These are phyloP conservation scores for Cheilosia vulpina DNA, from an alignment of 2,888 invertebrate genomes.

Conservation along the genomic window DNA sequence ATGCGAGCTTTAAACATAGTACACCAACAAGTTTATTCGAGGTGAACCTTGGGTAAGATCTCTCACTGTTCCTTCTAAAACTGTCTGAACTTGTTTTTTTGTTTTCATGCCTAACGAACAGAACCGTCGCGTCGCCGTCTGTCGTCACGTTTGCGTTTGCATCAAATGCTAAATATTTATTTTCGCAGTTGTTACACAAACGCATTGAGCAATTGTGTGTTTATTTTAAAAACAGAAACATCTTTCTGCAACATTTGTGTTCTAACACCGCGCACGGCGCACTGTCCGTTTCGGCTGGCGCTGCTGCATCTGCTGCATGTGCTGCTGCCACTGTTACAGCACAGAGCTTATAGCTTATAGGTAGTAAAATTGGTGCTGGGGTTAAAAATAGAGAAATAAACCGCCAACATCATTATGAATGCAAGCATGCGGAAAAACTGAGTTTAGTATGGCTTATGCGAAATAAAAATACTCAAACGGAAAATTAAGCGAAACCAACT, in stretches of 20 bases:
- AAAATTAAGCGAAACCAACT: constrained; percentile 34
- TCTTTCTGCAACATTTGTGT: constrained; percentile 70
- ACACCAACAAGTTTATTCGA: no score
- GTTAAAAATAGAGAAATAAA: constrained; percentile 64
- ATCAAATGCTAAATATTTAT: constrained; percentile 70
- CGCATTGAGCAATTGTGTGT: constrained; percentile 49
- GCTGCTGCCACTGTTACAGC: neutral
- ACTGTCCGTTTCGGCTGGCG: neutral
- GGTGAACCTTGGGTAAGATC: no score
- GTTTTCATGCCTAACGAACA: constrained; percentile 5
- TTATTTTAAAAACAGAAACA: constrained; percentile 68
- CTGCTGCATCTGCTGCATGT: no score
- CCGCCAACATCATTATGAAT: constrained; percentile 55
- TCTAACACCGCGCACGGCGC: constrained; percentile 59
- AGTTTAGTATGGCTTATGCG: constrained; percentile 57
- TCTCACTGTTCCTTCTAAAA: constrained; percentile 17
- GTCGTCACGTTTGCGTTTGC: constrained; percentile 54
- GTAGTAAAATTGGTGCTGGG: constrained; percentile 63
- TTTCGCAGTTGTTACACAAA: constrained; percentile 67
- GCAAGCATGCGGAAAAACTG: constrained; percentile 62
- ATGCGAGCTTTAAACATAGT: no score
- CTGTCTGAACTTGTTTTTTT: constrained; percentile 17
- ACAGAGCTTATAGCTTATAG: constrained; percentile 46
- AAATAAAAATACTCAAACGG: constrained; percentile 4
- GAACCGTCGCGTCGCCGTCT: constrained; percentile 40